Conservation (phyloP, 2,113 vertebrate genomes). For the Chionomys nivalis region DNA sequence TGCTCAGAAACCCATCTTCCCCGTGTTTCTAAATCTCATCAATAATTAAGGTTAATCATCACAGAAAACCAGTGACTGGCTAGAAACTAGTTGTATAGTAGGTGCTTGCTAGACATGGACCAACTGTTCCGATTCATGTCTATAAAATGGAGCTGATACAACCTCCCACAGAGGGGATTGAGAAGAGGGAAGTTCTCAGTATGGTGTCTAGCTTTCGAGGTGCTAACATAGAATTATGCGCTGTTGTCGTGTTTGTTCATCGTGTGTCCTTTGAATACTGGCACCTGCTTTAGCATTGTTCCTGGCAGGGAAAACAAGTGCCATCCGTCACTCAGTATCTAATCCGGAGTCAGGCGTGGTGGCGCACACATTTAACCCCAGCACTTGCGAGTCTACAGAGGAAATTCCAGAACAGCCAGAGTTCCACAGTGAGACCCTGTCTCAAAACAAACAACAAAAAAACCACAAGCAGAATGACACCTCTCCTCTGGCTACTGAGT, state of each 20-base stretch:
- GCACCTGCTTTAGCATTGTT: neutral
- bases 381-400: neutral
- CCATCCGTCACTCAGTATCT: neutral
- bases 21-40: neutral
- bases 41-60: neutral
- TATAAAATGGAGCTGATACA: neutral
- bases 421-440: too few species aligned
- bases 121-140: neutral
- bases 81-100: neutral
- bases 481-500: too few species aligned
- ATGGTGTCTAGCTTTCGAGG: neutral
- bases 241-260: neutral
- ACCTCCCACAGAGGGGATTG: accelerated
- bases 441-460: too few species aligned
- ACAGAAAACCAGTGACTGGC: neutral
- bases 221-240: neutral
- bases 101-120: neutral
- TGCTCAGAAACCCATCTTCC: neutral
- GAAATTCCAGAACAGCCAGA: too few species aligned
- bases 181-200: neutral
- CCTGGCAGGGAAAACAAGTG: neutral
- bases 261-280: neutral
- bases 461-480: too few species aligned
- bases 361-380: neutral
- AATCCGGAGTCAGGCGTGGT: neutral